These are phyloP conservation scores for Rhinella marina DNA, from an alignment of 2,797 vertebrate genomes.

Conservation along the genomic window DNA sequence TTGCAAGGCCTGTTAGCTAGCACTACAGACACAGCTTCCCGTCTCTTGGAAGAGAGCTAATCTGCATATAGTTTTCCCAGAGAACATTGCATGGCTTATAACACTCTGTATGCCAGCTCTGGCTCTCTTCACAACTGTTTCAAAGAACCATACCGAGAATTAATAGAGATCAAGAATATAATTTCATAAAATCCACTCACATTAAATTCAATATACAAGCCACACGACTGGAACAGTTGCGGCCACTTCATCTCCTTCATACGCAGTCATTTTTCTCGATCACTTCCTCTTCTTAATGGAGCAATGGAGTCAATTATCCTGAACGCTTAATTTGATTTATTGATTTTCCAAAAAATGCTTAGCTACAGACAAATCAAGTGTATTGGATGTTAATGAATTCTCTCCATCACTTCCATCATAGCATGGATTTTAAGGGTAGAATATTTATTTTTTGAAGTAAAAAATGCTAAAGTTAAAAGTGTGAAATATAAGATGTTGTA, in stretches of 20 bases:
- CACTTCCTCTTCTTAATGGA: background rate
- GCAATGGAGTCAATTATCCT: background rate
- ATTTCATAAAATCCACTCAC: background rate
- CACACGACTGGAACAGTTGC: background rate
- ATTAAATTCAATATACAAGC: background rate
- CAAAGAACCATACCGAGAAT: no score
- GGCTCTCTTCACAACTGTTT: no score
- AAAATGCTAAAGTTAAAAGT: no score
- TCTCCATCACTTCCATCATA: background rate
- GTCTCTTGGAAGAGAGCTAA: no score
- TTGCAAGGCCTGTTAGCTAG: no score
- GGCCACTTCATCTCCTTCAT: background rate
- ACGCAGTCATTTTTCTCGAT: background rate
- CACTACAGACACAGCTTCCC: no score
- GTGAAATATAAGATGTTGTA: no score
- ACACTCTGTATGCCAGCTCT: no score
- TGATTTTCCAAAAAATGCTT: background rate
- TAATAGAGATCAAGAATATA: no score
- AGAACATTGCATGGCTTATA: no score
- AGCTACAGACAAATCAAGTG: background rate
- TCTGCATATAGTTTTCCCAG: no score
- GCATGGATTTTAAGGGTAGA: background rate
- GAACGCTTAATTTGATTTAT: background rate
- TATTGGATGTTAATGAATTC: background rate
- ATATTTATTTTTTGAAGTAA: no score